Evolutionary conservation across 2,888 invertebrate genomes (phyloP), one percentile per base, ranked within the genome.

Genomic region (Panzeria rudis): DNA sequence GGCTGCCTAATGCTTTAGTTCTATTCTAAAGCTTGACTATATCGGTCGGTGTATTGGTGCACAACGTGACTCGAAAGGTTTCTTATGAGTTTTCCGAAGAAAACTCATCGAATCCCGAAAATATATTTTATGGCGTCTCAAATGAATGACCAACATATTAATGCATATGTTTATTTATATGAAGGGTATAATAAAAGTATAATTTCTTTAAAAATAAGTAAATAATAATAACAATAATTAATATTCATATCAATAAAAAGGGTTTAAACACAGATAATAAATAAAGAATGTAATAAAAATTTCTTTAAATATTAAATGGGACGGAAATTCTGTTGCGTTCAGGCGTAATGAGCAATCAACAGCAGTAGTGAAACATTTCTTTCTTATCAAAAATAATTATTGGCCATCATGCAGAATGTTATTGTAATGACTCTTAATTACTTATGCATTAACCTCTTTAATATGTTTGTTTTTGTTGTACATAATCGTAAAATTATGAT

Each of bases 221-320:
- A 44, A 6, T 35, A 68, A 6, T 35, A 68, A 47, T 41, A 23
- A 54, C 47, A 64, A 64, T 52, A 54, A 82, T 56, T 62, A 76
- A 32, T 44, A 69, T 75, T 61, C 52, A 75, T 75, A 69, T 69
- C 56, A 80, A 47, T 44, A 64, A 47, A 35, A 80, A 50, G 79
- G 56, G 71, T 71, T 54, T 41, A 52, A 7, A 9, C 54, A 11
- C 20, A 35, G 17, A 52, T 72, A 52, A 72, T 35, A n/a, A n/a
- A n/a, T n/a, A 47, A 64, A 66, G 25, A 56, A 54, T 13, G 20
- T 35, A 78, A 69, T 56, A 20, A 56, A 47, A n/a, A 20, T 72
- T 72, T 72, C 72, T 72, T 79, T 72, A 44, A 80, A 80, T 66
- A 72, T 41, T 47, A 72, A 80, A 80, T 66, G 38, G 8, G 29